phyloP scores from a whole-genome alignment of 2,888 invertebrate genomes.

The Magallana nippona region DNA sequence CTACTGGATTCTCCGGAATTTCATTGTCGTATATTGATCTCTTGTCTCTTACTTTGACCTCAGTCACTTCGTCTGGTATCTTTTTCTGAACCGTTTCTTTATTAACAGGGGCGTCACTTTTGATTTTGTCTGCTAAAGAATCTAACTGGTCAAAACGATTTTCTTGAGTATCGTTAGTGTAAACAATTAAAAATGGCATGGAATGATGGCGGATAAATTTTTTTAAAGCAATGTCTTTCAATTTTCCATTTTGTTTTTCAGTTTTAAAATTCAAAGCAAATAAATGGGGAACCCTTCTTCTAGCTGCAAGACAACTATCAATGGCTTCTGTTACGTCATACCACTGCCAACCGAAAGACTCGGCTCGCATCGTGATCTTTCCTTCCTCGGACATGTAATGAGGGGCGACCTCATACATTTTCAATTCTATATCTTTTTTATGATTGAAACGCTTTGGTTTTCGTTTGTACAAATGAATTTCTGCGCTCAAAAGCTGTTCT shows the following conservation, averaged over 20 bases:
- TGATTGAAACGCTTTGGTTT: constrained; percentile 55
- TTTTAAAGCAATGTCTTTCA: constrained; percentile 65
- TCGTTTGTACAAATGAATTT: constrained; percentile 78
- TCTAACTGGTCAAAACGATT: constrained; percentile 71
- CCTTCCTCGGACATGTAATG: constrained; percentile 65
- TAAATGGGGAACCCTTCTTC: constrained; percentile 64
- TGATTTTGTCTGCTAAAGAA: constrained; percentile 56
- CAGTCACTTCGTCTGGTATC: neutral
- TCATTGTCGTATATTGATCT: constrained; percentile 76
- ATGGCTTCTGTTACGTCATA: constrained; percentile 75
- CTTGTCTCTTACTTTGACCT: constrained; percentile 49
- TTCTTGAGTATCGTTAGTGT: constrained; percentile 77
- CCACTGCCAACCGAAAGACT: constrained; percentile 76
- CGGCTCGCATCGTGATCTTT: constrained; percentile 63
- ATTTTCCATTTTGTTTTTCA: constrained; percentile 64
- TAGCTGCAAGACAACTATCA: constrained; percentile 67
- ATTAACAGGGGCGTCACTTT: neutral
- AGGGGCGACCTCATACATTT: constrained; percentile 71
- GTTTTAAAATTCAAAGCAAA: constrained; percentile 74
- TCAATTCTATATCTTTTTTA: constrained; percentile 62
- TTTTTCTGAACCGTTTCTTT: neutral
- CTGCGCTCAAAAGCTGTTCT: constrained; percentile 77
- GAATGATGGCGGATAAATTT: constrained; percentile 73
- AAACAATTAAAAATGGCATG: constrained; percentile 78
- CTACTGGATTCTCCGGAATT: constrained; percentile 74